Evolutionary conservation across 2,888 invertebrate genomes (phyloP), one percentile per base, ranked within the genome.

Genomic region (Autographa gamma): DNA sequence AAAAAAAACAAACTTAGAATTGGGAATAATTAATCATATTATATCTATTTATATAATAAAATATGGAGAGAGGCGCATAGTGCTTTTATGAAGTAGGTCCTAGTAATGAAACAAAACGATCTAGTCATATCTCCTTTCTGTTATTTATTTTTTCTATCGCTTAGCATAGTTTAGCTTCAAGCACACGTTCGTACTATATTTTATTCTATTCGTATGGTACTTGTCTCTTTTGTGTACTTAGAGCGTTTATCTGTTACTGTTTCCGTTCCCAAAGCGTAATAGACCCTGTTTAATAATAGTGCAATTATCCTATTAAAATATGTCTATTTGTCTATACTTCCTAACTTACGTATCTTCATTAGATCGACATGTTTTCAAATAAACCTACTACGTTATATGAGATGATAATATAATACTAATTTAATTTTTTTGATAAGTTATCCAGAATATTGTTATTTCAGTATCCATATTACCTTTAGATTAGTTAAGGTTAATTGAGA

Each of bases 151-250:
- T 93, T 88, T 92, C 93, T 93, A 92, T 93, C 91, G 95, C 95
- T 95, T 95, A 95, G 95, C 93, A 95, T 95, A 95, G 94, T 94
- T 93, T 95, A 95, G 95, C 95, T 95, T 95, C 95, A 95, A 95
- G 95, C 95, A 95, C 93, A 88, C 84, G 84, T 86, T 87, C 85
- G 84, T 86, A 86, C 85, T 79, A 79, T 63, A 80, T 80, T 87
- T 87, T 80, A 86, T 84, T 86, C 79, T 87, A 85, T 82, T 63
- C 81, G 83, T 82, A 74, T 25, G 71, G 80, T 87, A 86, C 85
- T 82, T 80, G 79, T 76, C 79, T 81, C 82, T 77, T 70, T 82
- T 84, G 81, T 85, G 73, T 81, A 83, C 77, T 81, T 77, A 82
- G 68, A 81, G 71, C 69, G 69, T 71, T 69, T 77, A 77, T 77